phyloP scores from a whole-genome alignment of 1,140 invertebrate genomes.

The Megathymus violae region DNA sequence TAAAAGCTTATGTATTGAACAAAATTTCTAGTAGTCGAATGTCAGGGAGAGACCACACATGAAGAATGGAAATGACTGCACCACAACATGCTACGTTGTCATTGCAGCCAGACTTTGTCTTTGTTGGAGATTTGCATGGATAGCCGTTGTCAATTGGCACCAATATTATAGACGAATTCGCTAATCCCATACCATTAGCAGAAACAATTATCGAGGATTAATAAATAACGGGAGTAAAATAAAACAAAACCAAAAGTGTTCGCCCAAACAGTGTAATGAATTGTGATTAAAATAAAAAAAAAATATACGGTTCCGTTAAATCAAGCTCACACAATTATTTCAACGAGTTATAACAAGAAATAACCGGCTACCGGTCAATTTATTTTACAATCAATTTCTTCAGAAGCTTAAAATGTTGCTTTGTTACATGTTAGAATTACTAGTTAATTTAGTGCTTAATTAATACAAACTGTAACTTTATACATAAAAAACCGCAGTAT shows the following conservation, averaged over 20 bases:
- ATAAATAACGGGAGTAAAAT: neutral
- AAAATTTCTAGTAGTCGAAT: too few species aligned
- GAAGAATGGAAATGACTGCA: too few species aligned
- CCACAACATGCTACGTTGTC: too few species aligned
- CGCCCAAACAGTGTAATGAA: neutral
- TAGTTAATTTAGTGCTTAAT: conserved; percentile 38
- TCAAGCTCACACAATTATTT: neutral
- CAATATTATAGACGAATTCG: too few species aligned
- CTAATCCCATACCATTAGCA: too few species aligned
- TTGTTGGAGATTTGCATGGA: too few species aligned
- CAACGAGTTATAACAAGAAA: conserved; percentile 5
- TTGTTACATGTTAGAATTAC: conserved; percentile 26
- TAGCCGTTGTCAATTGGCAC: too few species aligned
- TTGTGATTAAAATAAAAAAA: neutral
- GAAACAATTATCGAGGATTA: too few species aligned
- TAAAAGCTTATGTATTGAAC: too few species aligned
- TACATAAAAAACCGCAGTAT: conserved; percentile 32
- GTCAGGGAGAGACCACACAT: too few species aligned
- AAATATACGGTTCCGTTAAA: neutral
- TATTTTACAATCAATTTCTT: conserved; percentile 19
- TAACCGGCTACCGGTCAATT: conserved; percentile 12
- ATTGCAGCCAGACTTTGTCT: too few species aligned
- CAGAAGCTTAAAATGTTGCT: conserved; percentile 21
- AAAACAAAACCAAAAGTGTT: conserved; percentile 3
- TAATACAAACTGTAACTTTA: conserved; percentile 32